A percentile compares a stretch with the other conserved stretches of the same genome.
These are phyloP conservation scores for Lamellibrachia columna DNA, from an alignment of 2,888 invertebrate genomes.

Conservation along the genomic window DNA sequence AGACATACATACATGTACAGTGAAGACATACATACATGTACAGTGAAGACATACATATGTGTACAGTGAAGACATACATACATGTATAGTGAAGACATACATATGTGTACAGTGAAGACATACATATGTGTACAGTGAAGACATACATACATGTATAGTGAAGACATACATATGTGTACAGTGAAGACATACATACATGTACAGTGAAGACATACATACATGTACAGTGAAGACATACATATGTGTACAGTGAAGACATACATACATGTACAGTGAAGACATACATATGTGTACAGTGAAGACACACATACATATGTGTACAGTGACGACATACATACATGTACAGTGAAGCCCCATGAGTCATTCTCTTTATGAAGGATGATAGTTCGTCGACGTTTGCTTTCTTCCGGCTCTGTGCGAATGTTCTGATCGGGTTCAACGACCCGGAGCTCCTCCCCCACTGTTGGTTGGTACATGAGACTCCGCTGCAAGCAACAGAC, in stretches of 20 bases:
- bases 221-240: neutral
- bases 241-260: neutral
- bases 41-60: neutral
- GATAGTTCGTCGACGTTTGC: constrained; percentile 83
- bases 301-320: neutral
- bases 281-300: neutral
- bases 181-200: neutral
- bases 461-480: constrained; percentile 27
- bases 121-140: neutral
- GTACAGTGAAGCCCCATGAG: constrained; percentile 88
- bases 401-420: constrained; percentile 81
- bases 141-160: too few relatives aligned
- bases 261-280: neutral
- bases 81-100: neutral
- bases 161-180: neutral
- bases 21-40: too few relatives aligned
- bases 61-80: neutral
- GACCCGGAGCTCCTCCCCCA: constrained; percentile 26
- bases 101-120: neutral
- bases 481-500: constrained; percentile 19
- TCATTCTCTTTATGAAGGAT: constrained; percentile 84
- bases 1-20: neutral
- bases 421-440: constrained; percentile 78
- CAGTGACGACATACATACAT: constrained; percentile 69
- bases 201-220: neutral